Evolutionary conservation across 2,113 vertebrate genomes (phyloP).

Genomic region (Pteropus alecto): DNA sequence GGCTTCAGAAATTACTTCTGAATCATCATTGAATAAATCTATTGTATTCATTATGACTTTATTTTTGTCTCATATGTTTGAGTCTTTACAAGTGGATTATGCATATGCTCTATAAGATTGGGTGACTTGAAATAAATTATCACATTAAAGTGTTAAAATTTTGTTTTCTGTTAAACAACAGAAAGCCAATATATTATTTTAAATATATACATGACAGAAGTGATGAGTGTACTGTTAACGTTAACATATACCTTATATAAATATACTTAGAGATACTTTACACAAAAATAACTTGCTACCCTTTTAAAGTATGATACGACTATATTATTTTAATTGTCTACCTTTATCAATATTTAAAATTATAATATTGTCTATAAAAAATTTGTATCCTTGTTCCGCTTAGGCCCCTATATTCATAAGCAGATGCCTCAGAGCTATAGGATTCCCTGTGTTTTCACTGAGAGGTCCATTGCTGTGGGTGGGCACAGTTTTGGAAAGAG

Average conservation of each 20-base stretch:
- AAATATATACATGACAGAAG: not conserved
- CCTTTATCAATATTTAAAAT: not conserved
- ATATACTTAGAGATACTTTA: not conserved
- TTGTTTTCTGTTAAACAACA: not conserved
- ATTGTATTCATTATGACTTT: not conserved
- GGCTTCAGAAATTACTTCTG: not conserved
- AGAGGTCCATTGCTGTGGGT: not conserved
- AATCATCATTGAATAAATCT: not conserved
- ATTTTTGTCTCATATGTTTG: not conserved
- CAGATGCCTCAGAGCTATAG: not conserved
- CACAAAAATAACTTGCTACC: not conserved
- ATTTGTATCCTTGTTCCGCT: not conserved
- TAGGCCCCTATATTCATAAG: not conserved
- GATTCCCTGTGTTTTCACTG: not conserved
- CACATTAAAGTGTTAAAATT: not conserved
- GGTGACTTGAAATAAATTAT: not conserved
- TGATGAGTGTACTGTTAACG: not conserved
- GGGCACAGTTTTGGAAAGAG: not conserved
- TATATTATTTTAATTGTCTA: not conserved
- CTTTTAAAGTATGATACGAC: not conserved
- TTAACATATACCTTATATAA: not conserved
- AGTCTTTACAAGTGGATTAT: not conserved
- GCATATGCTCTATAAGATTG: not conserved
- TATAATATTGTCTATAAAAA: not conserved
- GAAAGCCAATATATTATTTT: not conserved